Base-by-base conservation (phyloP, 2,113 vertebrate genomes). In the Verasper variegatus region DNA sequence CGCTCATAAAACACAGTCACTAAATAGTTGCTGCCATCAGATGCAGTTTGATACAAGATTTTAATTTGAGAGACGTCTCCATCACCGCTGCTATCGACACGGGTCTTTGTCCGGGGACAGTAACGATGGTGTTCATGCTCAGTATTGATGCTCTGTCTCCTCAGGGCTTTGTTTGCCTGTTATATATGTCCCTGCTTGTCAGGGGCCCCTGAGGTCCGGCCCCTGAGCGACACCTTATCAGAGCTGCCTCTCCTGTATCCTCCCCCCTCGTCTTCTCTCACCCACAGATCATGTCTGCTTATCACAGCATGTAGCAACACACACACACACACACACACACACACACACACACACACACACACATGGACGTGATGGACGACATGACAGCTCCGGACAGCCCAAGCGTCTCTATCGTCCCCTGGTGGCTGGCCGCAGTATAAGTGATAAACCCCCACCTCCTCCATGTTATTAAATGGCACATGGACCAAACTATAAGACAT, bases 21-120 rank as follows among this genome's bases (percentile, higher is more conserved):
- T 97, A 96, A 98, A 98, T 96, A 96, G 96, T 92, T 94, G 95
- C 91, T 95, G 96, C 96, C 96, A 96, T 96, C 95, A 95, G 95
- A 96, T 95, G 95, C 95, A 94, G 95, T 96, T 95, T 95, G 96
- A 95, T 96, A 97, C 96, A 96, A 94, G 97, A 94, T 96, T 98
- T 98, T 99, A 99, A 98, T 99, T 97, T 97, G 96, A 97, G 95
- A 93, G 95, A 96, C 95, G 93, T 95, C 94, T 95, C 96, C 94
- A 91, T 95, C 95, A 92, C 27, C 82, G 87, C 18, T 20, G 51
- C 17, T 8, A n/a, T n/a, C 17, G 95, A 57, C 55, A 57, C 21
- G 47, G 47, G 5, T 90, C 95, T 96, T 97, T 97, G 96, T 96
- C 94, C 7, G 92, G 90, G 91, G 92, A 91, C 94, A 93, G 95